Percentiles rank a stretch among this genome's conserved stretches.
These are phyloP conservation scores for Anastatus disparis DNA, from an alignment of 1,140 invertebrate species.

Conservation along the genomic window DNA sequence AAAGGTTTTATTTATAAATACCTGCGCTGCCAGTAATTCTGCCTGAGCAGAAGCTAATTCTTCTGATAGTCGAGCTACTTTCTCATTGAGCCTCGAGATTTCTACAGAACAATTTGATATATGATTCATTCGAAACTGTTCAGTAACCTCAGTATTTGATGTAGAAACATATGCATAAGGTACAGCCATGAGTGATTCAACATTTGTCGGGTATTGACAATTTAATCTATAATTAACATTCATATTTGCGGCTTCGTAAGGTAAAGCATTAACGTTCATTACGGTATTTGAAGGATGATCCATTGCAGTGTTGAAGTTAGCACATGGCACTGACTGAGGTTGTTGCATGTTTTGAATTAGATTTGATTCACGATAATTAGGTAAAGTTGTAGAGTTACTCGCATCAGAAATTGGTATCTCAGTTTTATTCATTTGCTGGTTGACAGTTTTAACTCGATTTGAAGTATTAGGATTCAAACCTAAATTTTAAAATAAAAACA, in stretches of 20 bases:
- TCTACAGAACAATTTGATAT: conserved; percentile 20
- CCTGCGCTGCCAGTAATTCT: conserved; percentile 6
- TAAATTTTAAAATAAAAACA: not conserved
- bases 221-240: not conserved
- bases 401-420: not conserved
- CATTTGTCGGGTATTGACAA: not conserved
- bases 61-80: not conserved
- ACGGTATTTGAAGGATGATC: not conserved
- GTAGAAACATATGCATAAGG: not conserved
- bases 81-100: not conserved
- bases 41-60: conserved; percentile 15
- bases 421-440: not conserved
- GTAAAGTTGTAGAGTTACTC: not conserved
- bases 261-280: not conserved
- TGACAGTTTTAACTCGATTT: not conserved
- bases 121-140: conserved; percentile 12
- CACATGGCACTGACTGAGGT: not conserved
- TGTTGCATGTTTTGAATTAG: not conserved
- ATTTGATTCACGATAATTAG: not conserved
- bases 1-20: not conserved
- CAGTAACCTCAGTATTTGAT: not conserved
- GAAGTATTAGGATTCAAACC: conserved; percentile 1
- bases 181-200: not conserved
- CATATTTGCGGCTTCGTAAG: not conserved
- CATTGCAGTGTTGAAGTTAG: not conserved